Evolutionary conservation across 1,140 invertebrate genomes (phyloP), one percentile per base, ranked within the genome.

Genomic region (Leptinotarsa texana): DNA sequence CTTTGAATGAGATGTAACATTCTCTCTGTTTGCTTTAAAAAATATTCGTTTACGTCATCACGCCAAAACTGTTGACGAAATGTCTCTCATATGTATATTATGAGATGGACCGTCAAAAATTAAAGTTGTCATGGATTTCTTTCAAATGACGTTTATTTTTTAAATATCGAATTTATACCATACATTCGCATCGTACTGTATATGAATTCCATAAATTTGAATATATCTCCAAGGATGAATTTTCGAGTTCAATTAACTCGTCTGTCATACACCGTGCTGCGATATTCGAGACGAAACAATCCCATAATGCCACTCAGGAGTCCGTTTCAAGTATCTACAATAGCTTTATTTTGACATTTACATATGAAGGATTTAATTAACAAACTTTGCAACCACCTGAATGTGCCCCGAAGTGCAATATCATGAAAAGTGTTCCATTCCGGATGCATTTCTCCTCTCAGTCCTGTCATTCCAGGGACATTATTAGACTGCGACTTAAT

Each of bases 401-500:
- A 57, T 57, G n/a, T 57, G 51, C 51, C 51, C 51, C 15, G 51
- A 18, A 57, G 51, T 57, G 51, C 51, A 57, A 57, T 57, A 57
- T 57, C 51, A 57, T 18, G 51, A 57, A 57, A 57, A 57, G 51
- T 57, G 51, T 57, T n/a, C 6, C n/a, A 57, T 57, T 57, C 51
- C 51, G 51, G 51, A 57, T 57, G 51, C 51, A 57, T 57, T 57
- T 57, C 51, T 57, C 15, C 51, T 57, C 51, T 57, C 51, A 57
- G 51, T 57, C 51, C 51, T 57, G 51, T 57, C 51, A 57, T 57
- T 57, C 17, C n/a, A 18, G 51, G 51, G 51, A 57, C 51, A 57
- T 57, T 57, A 57, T 57, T 57, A 57, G 51, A 18, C 51, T 57
- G 51, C 17, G 51, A 57, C 51, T 57, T 57, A 57, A 57, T 57